These are phyloP conservation scores for Megalonaias nervosa DNA, from an alignment of 1,140 invertebrate genomes.

Conservation along the genomic window DNA sequence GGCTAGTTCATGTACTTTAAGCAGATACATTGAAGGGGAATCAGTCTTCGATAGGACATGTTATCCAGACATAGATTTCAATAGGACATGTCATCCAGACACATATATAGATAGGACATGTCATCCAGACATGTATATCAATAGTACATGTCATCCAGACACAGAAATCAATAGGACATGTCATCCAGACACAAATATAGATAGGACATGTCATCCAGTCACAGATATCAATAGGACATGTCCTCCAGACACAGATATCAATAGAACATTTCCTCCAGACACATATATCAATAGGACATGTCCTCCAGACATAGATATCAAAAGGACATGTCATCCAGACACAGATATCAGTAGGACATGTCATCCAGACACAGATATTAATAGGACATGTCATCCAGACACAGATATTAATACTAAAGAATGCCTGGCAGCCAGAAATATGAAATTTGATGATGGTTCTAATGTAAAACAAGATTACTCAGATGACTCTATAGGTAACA, in stretches of 20 bases:
- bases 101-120: background rate
- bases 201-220: background rate
- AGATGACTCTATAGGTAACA: background rate
- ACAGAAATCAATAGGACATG: no score
- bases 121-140: background rate
- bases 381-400: background rate
- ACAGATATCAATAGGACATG: no score
- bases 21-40: no score
- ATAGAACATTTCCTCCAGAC: background rate
- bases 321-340: background rate
- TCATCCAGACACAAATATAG: background rate
- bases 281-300: no score
- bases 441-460: no score
- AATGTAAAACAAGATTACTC: no score
- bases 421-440: no score
- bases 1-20: no score
- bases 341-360: background rate
- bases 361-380: background rate
- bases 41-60: no score
- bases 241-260: no score
- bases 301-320: background rate
- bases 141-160: background rate
- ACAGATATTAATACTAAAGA: background rate
- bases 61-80: background rate
- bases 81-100: background rate